Base-by-base conservation (phyloP, 2,113 vertebrate genomes). In the Myanophis thanlyinensis region DNA sequence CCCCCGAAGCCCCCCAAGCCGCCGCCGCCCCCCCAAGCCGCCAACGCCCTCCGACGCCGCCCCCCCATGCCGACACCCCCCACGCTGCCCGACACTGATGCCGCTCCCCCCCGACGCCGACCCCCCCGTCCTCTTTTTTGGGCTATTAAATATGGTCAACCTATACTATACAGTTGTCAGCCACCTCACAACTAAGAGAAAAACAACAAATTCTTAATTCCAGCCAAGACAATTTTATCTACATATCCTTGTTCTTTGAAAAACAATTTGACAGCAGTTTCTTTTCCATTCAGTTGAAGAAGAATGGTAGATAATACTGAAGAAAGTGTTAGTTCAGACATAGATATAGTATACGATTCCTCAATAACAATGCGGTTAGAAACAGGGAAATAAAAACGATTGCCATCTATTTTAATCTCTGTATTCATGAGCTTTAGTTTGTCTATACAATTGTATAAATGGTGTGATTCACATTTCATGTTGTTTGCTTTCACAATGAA, bases 321-420 rank as follows among this genome's bases (percentile, higher is more conserved):
- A 73, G n/a, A 35, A 73, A 18, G n/a, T 73, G 5, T 73, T 67
- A 35, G 30, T 11, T 67, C 62, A 67, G n/a, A 35, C 13, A 73
- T 35, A 35, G 80, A 8, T 49, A 30, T 49, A 35, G 56, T 18
- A 9, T 93, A 52, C 15, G 92, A 0, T 2, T 89, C 93, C 94
- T 91, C 40, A 85, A 0, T 1, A 27, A 25, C 52, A 91, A 93
- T 35, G 22, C 93, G 4, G 11, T 52, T 94, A 94, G 92, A 91
- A 95, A 59, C 62, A 92, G 91, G 5, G 23, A 94, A 91, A 93
- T 0, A 1, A 59, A 94, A 49, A 91, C 13, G 15, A 80, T 4
- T 52, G 59, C 73, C 85, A 94, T 51, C 35, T 0, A 12, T 7
- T 90, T 73, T 91, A 85, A 91, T 46, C 62, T n/a, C 13, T 47